Percentiles rank a stretch among this genome's conserved stretches.
Conservation (phyloP, 1,140 invertebrate genomes). For the Muscidifurax raptorellus region DNA sequence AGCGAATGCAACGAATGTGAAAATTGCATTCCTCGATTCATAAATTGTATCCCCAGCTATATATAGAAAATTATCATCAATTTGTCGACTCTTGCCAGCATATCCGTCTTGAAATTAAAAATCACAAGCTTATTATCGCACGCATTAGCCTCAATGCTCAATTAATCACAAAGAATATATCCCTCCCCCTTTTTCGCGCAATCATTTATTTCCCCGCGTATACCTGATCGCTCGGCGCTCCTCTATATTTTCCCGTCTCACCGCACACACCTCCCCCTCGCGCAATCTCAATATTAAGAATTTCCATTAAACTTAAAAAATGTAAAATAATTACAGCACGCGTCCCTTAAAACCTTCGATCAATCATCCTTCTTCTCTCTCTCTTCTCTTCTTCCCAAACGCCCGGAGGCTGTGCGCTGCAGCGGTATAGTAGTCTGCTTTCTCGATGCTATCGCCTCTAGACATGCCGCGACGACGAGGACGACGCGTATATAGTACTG, state of each 20-base stretch:
- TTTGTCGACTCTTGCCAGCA: too few relatives aligned
- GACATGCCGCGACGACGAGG: neutral
- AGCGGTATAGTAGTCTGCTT: neutral
- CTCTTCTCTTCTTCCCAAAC: neutral
- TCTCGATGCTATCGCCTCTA: conserved; percentile 16
- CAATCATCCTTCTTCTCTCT: neutral
- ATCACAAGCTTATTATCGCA: neutral
- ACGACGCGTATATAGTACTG: neutral
- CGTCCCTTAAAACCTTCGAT: conserved; percentile 17
- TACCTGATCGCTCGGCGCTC: neutral
- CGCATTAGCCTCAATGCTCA: neutral
- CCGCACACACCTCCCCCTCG: neutral
- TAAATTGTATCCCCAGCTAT: too few relatives aligned
- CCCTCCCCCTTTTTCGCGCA: neutral
- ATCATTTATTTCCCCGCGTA: conserved; percentile 7
- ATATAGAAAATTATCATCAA: too few relatives aligned
- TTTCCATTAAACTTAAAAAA: conserved; percentile 29
- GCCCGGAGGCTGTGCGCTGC: neutral
- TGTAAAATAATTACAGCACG: conserved; percentile 34
- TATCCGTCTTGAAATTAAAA: neutral
- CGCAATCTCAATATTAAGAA: conserved; percentile 17
- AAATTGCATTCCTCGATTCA: too few relatives aligned
- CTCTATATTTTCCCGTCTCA: neutral
- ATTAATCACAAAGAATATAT: neutral
- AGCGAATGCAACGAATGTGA: too few relatives aligned